Evolutionary conservation across 2,113 vertebrate genomes (phyloP).

Genomic region (Oreochromis niloticus): DNA sequence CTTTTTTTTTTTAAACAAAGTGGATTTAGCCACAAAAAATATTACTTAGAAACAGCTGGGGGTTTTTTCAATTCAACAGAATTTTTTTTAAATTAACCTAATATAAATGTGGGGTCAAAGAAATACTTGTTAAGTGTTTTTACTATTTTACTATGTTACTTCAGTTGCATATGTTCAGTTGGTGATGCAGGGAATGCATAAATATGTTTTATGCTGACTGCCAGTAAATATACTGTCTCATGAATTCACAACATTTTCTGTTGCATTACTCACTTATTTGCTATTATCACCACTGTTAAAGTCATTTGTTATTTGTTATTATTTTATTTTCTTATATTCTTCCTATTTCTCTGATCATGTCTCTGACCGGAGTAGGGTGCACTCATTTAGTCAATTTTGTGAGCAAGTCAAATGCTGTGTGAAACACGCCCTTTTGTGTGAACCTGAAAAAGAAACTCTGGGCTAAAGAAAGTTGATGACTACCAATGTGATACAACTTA

Average conservation of each 20-base stretch:
- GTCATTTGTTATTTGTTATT: too few species aligned
- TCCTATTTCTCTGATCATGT: not conserved
- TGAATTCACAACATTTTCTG: too few species aligned
- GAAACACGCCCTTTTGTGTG: accelerated
- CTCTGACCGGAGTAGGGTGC: not conserved
- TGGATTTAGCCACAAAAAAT: not conserved
- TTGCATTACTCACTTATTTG: too few species aligned
- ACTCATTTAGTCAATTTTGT: not conserved
- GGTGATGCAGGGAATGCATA: too few species aligned
- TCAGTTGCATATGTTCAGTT: too few species aligned
- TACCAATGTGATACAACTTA: not conserved
- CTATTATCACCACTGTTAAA: too few species aligned
- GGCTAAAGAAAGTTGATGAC: not conserved
- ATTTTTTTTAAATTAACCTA: too few species aligned
- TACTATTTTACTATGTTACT: not conserved
- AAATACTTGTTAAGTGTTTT: not conserved
- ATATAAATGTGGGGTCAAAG: too few species aligned
- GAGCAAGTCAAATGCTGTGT: not conserved
- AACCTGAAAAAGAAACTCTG: not conserved
- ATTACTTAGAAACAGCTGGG: not conserved
- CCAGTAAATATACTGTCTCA: too few species aligned
- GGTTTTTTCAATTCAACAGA: not conserved
- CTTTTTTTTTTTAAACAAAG: too few species aligned
- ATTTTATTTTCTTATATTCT: too few species aligned
- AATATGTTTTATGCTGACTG: too few species aligned